A percentile compares a stretch with the other conserved stretches of the same genome.
Conservation (phyloP, 2,113 vertebrate species). For the Corythornis madagascariensis region DNA sequence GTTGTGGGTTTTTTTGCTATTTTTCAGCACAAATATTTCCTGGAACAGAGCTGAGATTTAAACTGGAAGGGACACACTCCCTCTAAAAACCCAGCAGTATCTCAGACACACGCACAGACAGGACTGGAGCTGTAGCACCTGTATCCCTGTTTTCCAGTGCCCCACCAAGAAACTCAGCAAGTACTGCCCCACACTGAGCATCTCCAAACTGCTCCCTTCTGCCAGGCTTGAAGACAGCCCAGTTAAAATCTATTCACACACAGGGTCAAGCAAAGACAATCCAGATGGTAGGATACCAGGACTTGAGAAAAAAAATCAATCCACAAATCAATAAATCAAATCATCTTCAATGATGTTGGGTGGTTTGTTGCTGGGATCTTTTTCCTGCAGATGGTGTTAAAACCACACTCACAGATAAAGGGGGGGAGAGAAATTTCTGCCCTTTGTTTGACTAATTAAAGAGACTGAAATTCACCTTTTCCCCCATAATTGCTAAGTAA, state of each 20-base stretch:
- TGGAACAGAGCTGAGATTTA: not conserved
- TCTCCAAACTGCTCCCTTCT: rapidly evolving
- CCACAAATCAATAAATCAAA: not conserved
- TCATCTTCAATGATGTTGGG: rapidly evolving
- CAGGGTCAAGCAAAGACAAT: not conserved
- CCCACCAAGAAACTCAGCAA: not conserved
- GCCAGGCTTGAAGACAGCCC: rapidly evolving
- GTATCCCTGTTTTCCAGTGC: not conserved
- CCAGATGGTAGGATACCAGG: not conserved
- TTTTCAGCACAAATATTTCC: not conserved
- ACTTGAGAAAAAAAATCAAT: not conserved
- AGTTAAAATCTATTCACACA: not conserved
- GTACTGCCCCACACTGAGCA: not conserved
- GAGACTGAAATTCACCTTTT: not conserved
- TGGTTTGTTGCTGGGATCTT: not conserved
- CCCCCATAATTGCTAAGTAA: not conserved
- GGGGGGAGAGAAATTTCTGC: not conserved
- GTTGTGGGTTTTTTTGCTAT: not conserved
- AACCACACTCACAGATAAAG: not conserved
- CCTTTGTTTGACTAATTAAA: not conserved
- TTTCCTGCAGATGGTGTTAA: not conserved
- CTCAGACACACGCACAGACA: not conserved
- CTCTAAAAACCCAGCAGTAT: not conserved
- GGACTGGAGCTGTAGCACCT: not conserved
- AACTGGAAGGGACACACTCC: not conserved